Percentiles rank a stretch among this genome's conserved stretches.
These are phyloP conservation scores for Guaruba guarouba DNA, from an alignment of 2,113 vertebrate species.

Conservation along the genomic window DNA sequence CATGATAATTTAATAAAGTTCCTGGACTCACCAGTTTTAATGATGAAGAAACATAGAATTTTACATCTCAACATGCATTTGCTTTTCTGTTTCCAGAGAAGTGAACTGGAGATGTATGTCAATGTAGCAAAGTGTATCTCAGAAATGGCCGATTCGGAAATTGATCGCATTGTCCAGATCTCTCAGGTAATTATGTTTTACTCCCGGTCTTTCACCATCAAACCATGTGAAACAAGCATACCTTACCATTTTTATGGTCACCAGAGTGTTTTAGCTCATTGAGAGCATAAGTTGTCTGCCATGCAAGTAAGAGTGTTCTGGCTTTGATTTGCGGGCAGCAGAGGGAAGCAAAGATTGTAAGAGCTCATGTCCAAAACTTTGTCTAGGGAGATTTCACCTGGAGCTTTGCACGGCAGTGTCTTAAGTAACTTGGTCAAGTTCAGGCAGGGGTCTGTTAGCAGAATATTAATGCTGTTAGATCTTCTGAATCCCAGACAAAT, in stretches of 20 bases:
- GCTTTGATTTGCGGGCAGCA: not conserved
- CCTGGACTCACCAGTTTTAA: not conserved
- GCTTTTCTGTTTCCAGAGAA: constrained; percentile 72
- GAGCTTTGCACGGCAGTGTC: not conserved
- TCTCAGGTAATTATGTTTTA: constrained; percentile 79
- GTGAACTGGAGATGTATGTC: constrained; percentile 81
- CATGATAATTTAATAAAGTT: not conserved
- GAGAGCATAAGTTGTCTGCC: not conserved
- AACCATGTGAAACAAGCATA: not conserved
- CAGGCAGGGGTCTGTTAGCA: not conserved
- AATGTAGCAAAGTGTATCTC: constrained; percentile 85
- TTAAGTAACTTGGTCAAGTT: not conserved
- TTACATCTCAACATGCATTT: not conserved
- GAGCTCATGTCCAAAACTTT: not conserved
- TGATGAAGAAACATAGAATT: not conserved
- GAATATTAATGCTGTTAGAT: not conserved
- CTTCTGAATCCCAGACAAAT: not conserved
- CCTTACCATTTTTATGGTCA: not conserved
- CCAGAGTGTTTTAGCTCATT: not conserved
- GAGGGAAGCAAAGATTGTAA: not conserved
- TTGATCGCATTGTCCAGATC: constrained; percentile 75
- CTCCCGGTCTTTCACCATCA: not conserved
- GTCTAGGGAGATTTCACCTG: not conserved
- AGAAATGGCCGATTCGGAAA: constrained; percentile 86
- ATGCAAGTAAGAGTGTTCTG: not conserved